Evolutionary conservation across 2,888 invertebrate genomes (phyloP), one percentile per base, ranked within the genome.

Genomic region (Luperina testacea): DNA sequence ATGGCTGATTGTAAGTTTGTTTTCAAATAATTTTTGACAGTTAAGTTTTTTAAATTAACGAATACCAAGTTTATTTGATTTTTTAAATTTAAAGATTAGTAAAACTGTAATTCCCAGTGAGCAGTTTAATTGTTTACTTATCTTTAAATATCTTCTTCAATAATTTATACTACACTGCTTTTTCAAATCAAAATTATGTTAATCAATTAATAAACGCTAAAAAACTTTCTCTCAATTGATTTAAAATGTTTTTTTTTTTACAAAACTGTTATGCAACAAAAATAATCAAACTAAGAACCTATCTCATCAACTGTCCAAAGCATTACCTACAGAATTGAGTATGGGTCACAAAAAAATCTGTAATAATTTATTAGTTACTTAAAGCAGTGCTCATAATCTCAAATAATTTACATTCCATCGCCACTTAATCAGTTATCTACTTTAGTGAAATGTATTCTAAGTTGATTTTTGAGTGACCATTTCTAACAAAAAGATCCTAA

Each of bases 1-100:
- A 93, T 96, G 94, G 93, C 95, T 4, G 94, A 96, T 51, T 96
- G 96, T 96, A 84, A 94, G 95, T 93, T 77, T n/a, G 11, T 57
- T 57, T 57, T 57, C 38, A 38, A 38, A 38, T 38, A 38, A 6
- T n/a, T 24, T 17, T 6, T 24, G 57, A 24, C 57, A 9, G 3
- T 57, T n/a, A 0, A 2, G 3, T 9, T 11, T n/a, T 24, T n/a
- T 57, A 11, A 1, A 9, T 57, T n/a, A 24, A 57, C n/a, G 4
- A n/a, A n/a, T 57, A 53, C 0, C 24, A n/a, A 11, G 4, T n/a
- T 57, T 24, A 57, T 9, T 24, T 0, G 9, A 1, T 24, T 57
- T 11, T 8, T 57, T 24, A 4, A 8, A 24, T 24, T 24, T 53
- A 8, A 9, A 8, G 24, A 24, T 53, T 4, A 48, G 48, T 48